These are phyloP conservation scores for Apodemus sylvaticus DNA, from an alignment of 2,113 vertebrate genomes.

Conservation along the genomic window DNA sequence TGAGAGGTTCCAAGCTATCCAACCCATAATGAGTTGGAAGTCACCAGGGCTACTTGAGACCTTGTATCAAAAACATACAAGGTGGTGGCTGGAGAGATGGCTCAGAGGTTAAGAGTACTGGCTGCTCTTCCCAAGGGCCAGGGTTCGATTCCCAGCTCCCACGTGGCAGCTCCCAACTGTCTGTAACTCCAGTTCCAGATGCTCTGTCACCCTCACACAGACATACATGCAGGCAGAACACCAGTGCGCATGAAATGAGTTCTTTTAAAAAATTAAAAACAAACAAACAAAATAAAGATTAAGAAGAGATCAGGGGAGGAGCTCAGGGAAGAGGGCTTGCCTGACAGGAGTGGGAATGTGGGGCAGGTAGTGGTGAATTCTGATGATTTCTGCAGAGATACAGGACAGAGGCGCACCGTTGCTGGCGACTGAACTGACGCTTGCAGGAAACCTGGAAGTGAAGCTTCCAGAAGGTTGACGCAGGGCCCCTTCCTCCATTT, in stretches of 20 bases:
- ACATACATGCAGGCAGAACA: no score
- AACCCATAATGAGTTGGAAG: neutral
- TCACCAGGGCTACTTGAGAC: neutral
- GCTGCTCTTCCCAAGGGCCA: no score
- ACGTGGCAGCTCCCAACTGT: no score
- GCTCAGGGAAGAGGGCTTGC: neutral
- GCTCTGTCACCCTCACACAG: no score
- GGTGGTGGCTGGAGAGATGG: neutral
- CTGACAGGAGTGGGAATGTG: neutral
- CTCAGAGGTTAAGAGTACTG: neutral
- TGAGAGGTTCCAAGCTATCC: neutral
- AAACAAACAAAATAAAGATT: neutral
- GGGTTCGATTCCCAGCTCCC: no score
- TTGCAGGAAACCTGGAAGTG: neutral
- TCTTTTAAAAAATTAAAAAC: no score
- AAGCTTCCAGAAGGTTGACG: neutral
- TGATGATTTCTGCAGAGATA: neutral
- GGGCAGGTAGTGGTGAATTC: neutral
- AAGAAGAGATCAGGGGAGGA: neutral
- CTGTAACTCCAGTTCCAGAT: no score
- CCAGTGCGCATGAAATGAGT: no score
- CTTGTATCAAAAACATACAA: neutral
- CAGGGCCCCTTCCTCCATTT: neutral
- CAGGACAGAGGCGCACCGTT: fast-evolving
- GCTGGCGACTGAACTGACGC: neutral